These are phyloP conservation scores for Acanthisitta chloris DNA, from an alignment of 2,113 vertebrate genomes.

Conservation along the genomic window DNA sequence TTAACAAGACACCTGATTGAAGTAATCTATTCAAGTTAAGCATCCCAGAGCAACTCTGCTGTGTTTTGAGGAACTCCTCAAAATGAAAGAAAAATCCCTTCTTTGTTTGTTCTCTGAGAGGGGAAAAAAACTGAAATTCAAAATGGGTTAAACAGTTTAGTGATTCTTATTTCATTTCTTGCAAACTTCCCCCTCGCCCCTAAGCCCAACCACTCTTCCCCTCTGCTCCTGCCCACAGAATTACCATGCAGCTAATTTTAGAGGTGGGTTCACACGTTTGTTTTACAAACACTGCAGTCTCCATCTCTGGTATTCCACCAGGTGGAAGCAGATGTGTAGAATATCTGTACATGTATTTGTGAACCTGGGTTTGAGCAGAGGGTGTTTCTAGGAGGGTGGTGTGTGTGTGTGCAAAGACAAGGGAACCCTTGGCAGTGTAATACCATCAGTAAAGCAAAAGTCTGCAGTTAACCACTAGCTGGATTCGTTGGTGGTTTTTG, in stretches of 20 bases:
- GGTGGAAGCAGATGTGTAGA: slow-evolving; percentile 58
- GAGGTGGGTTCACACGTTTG: not conserved
- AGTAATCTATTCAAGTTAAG: not conserved
- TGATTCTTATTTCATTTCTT: not conserved
- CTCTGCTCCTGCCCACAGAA: not conserved
- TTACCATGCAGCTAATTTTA: not conserved
- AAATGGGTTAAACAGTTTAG: not conserved
- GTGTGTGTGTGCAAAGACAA: not conserved
- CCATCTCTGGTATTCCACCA: slow-evolving; percentile 37
- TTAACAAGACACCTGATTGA: not conserved
- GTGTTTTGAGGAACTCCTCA: not conserved
- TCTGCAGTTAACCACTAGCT: not conserved
- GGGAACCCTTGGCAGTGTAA: not conserved
- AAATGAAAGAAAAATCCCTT: not conserved
- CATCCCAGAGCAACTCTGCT: not conserved
- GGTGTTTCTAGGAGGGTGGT: not conserved
- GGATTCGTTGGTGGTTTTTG: slow-evolving; percentile 46
- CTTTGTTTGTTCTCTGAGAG: not conserved
- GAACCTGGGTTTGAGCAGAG: not conserved
- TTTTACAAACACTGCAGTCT: not conserved
- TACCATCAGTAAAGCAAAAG: not conserved
- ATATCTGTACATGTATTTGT: not conserved
- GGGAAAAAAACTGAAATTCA: not conserved
- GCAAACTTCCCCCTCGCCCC: not conserved
- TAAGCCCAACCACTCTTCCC: not conserved